Base-by-base conservation (phyloP, 1,140 invertebrate species). In the Ridgeia piscesae region DNA sequence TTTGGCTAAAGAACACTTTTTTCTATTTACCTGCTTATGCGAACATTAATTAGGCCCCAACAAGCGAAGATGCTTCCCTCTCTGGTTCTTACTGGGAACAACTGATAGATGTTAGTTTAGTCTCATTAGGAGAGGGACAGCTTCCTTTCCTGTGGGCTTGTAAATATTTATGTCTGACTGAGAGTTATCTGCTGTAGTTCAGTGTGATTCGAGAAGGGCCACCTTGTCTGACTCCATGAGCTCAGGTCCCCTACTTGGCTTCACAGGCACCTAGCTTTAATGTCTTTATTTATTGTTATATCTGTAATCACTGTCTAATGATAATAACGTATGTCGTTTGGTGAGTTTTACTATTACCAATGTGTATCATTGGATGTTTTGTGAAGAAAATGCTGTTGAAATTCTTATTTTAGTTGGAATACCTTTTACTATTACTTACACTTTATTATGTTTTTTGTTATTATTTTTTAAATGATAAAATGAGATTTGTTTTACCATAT, bases 121-220 rank as follows among this genome's bases (percentile, higher is more conserved):
- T 77, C 58, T 77, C 58, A 77, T 77, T 77, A 77, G 17, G 4
- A 77, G 58, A 77, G 27, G 2, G 8, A 77, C 58, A 27, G 58
- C 17, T 77, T 77, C 58, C 58, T 77, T 14, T 77, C 58, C 58
- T 31, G 4, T 21, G 27, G 58, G 58, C 0, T 77, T 77, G 58
- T 77, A 77, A 77, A 77, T 77, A 77, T 77, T 77, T 77, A 77
- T 77, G 58, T 77, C 58, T 77, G 17, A 77, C 58, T 77, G 58
- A 77, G 27, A 27, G 14, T 77, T 77, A 77, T 77, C 58, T 77
- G 58, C 42, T 42, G 42, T 11, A 42, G 42, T 42, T 42, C 11
- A 4, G 4, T 77, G 58, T 77, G 58, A 77, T 77, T 77, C 8
- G 17, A 77, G 58, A 21, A 77, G 17, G 6, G 27, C 58, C 8